Base-by-base conservation (phyloP, 1,140 invertebrate genomes). In the Goniozus legneri region DNA sequence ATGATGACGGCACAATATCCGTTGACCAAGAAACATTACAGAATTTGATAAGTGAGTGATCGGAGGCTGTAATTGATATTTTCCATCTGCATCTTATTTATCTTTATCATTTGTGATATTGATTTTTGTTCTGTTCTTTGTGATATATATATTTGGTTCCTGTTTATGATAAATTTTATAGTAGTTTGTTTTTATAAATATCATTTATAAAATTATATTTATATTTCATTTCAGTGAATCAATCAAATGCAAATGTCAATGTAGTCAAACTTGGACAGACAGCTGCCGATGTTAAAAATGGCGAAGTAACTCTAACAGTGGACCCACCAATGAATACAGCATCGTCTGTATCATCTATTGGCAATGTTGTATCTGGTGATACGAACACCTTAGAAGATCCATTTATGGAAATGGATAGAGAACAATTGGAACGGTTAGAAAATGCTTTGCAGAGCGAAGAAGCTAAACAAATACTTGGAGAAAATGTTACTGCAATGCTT, bases 1-100 rank as follows among this genome's bases (percentile, higher is more conserved):
- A 84, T 61, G 84, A 87, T 69, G 84, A 86, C 77, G 84, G 84
- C 56, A 79, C 79, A 31, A 76, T 87, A 48, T 83, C 83, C 33
- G 81, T 87, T 18, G 86, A 88, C 69, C 80, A 84, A 62, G 80
- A 83, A 49, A 81, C 84, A 59, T 73, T 88, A 24, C 82, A 84
- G 51, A 85, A 81, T 55, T 75, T 87, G 33, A 81, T 87, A 75
- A 80, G 85, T 87, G 75, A 79, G 78, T 70, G 19, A 22, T 37
- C 41, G 22, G 27, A 15, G 49, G 19, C 44, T 49, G 16, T 46
- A 10, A 14, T 33, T 33, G 31, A 21, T 49, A 33, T 34, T 27
- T 33, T 33, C 6, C 31, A 33, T 36, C 19, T 36, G 34, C 14
- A 36, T 36, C 19, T n/a, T n/a, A n/a, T n/a, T n/a, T n/a, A n/a